These are phyloP conservation scores for Melanostigma gelatinosum DNA, from an alignment of 2,113 vertebrate genomes.

Conservation along the genomic window DNA sequence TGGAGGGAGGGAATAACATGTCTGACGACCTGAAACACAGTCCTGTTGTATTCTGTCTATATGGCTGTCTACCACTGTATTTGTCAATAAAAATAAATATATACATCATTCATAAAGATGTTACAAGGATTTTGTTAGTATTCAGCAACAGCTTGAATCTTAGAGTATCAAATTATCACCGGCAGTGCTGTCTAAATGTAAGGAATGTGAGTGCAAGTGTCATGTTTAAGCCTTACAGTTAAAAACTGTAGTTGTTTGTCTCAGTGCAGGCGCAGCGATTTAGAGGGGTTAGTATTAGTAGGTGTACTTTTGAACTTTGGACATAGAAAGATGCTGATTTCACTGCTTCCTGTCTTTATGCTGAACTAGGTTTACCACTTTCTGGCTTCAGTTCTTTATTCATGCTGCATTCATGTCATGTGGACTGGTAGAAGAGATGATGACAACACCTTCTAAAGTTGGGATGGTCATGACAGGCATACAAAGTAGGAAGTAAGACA, in stretches of 20 bases:
- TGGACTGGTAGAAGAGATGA: neutral
- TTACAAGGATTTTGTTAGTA: neutral
- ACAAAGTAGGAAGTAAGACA: neutral
- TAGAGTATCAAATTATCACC: neutral
- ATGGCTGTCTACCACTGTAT: neutral
- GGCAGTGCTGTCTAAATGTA: neutral
- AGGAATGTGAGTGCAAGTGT: neutral
- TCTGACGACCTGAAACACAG: neutral
- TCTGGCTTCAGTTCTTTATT: neutral
- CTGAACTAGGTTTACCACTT: neutral
- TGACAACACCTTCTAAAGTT: neutral
- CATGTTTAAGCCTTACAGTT: neutral
- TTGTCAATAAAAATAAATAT: neutral
- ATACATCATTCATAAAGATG: neutral
- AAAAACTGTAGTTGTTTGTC: neutral
- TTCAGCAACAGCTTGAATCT: neutral
- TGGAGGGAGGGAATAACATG: neutral
- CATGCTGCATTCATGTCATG: neutral
- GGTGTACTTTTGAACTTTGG: neutral
- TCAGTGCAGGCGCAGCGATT: neutral
- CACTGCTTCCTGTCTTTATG: neutral
- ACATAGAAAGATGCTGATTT: neutral
- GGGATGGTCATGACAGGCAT: neutral
- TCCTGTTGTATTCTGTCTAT: neutral
- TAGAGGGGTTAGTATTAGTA: neutral